Evolutionary conservation across 2,888 invertebrate species (phyloP).

Genomic region (Timandra comae): DNA sequence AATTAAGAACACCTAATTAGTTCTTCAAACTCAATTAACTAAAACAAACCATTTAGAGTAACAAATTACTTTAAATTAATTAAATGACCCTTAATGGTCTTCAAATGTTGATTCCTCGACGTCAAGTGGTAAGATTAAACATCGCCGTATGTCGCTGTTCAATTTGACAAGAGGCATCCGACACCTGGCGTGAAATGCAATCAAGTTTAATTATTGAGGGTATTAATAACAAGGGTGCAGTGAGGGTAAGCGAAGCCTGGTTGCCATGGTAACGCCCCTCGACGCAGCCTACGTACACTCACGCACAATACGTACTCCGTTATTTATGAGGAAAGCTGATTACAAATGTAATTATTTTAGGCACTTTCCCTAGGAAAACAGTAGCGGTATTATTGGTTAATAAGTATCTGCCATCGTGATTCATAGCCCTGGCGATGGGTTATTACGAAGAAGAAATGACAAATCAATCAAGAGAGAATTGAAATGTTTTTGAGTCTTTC

Average conservation of each 20-base stretch:
- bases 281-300: conserved; percentile 62
- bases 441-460: no score
- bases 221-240: conserved; percentile 76
- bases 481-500: no score
- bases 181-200: conserved; percentile 76
- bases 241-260: conserved; percentile 53
- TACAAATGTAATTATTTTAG: conserved; percentile 59
- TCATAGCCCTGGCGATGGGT: no score
- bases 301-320: conserved; percentile 56
- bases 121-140: conserved; percentile 19
- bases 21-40: no score
- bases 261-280: conserved; percentile 68
- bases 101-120: background rate
- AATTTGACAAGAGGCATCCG: conserved; percentile 62
- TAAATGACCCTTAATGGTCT: no score
- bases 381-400: conserved; percentile 12
- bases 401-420: background rate
- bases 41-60: no score
- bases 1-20: no score
- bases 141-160: conserved; percentile 17
- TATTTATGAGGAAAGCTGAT: conserved; percentile 69
- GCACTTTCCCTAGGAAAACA: conserved; percentile 22
- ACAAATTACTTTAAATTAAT: no score
- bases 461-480: no score
- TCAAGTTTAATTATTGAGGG: conserved; percentile 76